Evolutionary conservation across 2,113 vertebrate genomes (phyloP).

Genomic region (Anoplopoma fimbria): DNA sequence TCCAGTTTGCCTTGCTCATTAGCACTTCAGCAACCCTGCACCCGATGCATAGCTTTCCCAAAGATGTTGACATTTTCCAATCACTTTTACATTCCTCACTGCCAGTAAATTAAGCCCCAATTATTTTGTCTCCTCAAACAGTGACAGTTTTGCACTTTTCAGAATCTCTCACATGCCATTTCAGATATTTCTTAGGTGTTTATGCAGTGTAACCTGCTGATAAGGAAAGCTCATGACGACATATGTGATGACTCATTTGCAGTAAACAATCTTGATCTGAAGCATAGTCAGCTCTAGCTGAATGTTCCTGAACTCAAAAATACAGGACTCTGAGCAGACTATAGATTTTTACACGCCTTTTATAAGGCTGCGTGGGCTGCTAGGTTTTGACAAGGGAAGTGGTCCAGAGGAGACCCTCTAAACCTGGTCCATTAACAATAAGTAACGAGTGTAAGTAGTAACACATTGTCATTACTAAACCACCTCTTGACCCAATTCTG

Average conservation of each 20-base stretch:
- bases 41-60: neutral
- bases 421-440: conserved; percentile 8
- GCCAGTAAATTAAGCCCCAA: neutral
- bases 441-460: conserved; percentile 21
- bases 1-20: neutral
- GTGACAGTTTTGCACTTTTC: neutral
- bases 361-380: neutral
- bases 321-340: neutral
- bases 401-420: neutral
- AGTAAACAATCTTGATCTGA: conserved; percentile 4
- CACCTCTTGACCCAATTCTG: conserved; percentile 57
- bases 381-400: conserved; percentile 2
- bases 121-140: neutral
- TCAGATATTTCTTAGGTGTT: neutral
- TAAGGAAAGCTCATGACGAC: neutral
- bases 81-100: neutral
- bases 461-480: conserved; percentile 37
- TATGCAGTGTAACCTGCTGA: neutral
- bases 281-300: neutral
- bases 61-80: neutral
- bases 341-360: neutral
- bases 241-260: neutral
- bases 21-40: neutral
- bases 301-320: neutral
- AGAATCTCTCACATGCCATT: neutral